Conservation (phyloP, 2,888 invertebrate species). For the Torymus auratus region DNA sequence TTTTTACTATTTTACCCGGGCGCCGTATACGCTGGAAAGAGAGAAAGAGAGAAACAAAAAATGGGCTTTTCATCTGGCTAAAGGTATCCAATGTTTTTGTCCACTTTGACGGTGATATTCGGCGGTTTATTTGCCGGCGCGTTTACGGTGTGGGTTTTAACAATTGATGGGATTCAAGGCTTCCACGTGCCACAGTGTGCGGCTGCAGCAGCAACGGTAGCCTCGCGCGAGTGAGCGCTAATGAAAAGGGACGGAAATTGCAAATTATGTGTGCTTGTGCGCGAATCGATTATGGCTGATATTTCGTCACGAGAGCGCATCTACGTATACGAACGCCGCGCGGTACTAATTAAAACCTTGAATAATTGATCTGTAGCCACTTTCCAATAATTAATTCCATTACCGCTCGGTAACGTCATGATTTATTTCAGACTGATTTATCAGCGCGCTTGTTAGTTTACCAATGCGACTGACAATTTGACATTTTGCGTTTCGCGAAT, state of each 20-base stretch:
- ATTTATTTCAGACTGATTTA: constrained; percentile 59
- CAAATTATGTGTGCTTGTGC: constrained; percentile 37
- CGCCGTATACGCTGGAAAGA: no score
- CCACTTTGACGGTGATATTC: no score
- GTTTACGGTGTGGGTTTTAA: neutral
- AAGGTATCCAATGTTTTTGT: no score
- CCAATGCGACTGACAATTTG: constrained; percentile 12
- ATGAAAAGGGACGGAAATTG: constrained; percentile 45
- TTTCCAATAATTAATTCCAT: constrained; percentile 69
- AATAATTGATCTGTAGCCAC: constrained; percentile 66
- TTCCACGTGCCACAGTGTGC: neutral
- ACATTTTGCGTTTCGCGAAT: neutral
- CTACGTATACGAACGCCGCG: neutral
- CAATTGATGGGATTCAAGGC: constrained; percentile 22
- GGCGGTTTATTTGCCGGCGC: neutral
- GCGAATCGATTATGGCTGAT: constrained; percentile 51
- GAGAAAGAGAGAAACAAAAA: no score
- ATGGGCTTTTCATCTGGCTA: no score
- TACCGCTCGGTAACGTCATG: constrained; percentile 63
- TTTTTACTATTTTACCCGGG: no score
- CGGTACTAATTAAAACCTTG: constrained; percentile 66
- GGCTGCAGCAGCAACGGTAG: no score
- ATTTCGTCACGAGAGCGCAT: constrained; percentile 34
- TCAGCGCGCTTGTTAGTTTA: constrained; percentile 35
- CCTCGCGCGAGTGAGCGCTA: neutral